Base-by-base conservation (phyloP, 2,888 invertebrate species). In the Pyralis farinalis region DNA sequence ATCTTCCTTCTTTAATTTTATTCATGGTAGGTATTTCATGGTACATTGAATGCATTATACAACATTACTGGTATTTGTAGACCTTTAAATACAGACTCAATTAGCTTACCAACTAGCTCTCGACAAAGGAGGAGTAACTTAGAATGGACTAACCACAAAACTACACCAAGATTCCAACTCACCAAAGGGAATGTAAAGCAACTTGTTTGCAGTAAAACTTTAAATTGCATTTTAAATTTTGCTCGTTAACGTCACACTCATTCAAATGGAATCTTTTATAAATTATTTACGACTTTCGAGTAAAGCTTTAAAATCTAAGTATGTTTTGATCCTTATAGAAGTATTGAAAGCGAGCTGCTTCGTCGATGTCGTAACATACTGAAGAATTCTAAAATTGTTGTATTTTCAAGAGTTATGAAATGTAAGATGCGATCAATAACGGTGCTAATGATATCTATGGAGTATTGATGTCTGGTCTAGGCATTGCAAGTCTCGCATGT, bases 161-260 rank as follows among this genome's bases (percentile, higher is more conserved):
- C 72, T 79, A 68, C 60, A 65, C 63, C 58, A 66, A 75, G 73
- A 73, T 71, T 68, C 70, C 67, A 61, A 69, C 72, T 71, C 59
- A 67, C 68, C 77, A 78, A 83, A 85, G 80, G 76, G 81, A 85
- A 85, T 77, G 75, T 75, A 65, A 75, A 84, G 69, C 71, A 66
- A 76, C 66, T 75, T 72, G 75, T 71, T 79, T 77, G 74, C 71
- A 61, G 67, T 64, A 51, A 67, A 86, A 84, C 75, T 86, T 84
- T 84, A 81, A 80, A 87, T 84, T 85, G 80, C 82, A 82, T 87
- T 86, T 83, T 75, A 83, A 83, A 82, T 78, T 78, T 80, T 61
- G 51, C 74, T 80, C 68, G 73, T 79, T 79, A 82, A 75, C 70
- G 75, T 82, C 73, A 65, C 53, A 52, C 56, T 59, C 45, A 62